Percentiles rank a stretch among this genome's conserved stretches.
Conservation (phyloP, 2,888 invertebrate species). For the Operophtera brumata region DNA sequence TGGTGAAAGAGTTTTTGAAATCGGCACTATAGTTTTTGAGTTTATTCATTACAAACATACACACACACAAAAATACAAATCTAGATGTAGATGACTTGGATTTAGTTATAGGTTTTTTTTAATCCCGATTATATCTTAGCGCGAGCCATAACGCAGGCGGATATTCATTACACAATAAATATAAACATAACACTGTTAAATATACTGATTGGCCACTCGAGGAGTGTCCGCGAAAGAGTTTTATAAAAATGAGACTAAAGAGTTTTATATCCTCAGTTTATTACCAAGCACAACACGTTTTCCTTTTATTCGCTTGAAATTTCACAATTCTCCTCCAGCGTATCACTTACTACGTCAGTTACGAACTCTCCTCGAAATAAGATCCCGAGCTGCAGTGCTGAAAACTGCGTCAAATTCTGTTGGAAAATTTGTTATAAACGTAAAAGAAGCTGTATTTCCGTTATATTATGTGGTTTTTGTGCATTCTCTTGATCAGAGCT, state of each 20-base stretch:
- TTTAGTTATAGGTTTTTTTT: too few species aligned
- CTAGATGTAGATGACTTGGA: too few species aligned
- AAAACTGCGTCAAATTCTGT: neutral
- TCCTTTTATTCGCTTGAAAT: constrained; percentile 2
- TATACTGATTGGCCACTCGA: neutral
- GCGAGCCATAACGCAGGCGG: too few species aligned
- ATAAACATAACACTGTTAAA: too few species aligned
- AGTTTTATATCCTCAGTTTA: too few species aligned
- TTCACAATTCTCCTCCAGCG: neutral
- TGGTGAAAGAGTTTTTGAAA: too few species aligned
- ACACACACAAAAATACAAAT: too few species aligned
- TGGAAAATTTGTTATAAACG: constrained; percentile 1
- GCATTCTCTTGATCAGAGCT: too few species aligned
- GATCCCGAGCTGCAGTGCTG: neutral
- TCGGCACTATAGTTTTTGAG: too few species aligned
- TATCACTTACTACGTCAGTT: neutral
- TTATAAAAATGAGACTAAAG: neutral
- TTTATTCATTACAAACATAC: too few species aligned
- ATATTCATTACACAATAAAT: too few species aligned
- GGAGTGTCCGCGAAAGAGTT: neutral
- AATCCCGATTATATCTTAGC: too few species aligned
- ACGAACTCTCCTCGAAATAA: neutral
- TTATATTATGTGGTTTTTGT: neutral
- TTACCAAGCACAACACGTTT: neutral
- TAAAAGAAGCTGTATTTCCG: neutral